Conservation (phyloP, 2,888 invertebrate species). For the Athalia rosae region DNA sequence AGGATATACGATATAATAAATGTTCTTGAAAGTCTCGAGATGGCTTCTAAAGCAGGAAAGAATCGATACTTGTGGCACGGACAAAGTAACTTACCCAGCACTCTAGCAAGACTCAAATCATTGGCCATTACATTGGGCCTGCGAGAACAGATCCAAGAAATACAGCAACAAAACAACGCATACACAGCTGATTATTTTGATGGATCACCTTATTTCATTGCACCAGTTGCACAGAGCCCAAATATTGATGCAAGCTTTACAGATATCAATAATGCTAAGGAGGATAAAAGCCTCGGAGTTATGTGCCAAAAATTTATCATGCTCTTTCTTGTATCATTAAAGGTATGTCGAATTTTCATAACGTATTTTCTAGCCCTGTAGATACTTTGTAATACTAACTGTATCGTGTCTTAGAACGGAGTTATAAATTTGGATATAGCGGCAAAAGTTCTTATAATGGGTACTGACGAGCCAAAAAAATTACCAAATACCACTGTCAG, state of each 20-base stretch:
- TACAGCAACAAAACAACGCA: constrained; percentile 59
- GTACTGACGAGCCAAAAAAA: constrained; percentile 75
- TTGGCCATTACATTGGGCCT: constrained; percentile 76
- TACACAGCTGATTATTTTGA: constrained; percentile 56
- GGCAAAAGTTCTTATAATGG: constrained; percentile 79
- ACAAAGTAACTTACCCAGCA: constrained; percentile 77
- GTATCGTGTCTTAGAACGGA: constrained; percentile 75
- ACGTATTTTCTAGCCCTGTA: not conserved
- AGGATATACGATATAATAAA: constrained; percentile 85
- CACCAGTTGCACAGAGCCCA: constrained; percentile 53
- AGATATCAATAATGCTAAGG: constrained; percentile 74
- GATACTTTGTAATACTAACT: not conserved
- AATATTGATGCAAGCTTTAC: constrained; percentile 58
- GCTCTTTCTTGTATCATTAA: constrained; percentile 80
- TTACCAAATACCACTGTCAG: constrained; percentile 52
- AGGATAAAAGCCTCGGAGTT: constrained; percentile 81
- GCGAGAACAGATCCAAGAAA: constrained; percentile 75
- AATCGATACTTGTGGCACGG: constrained; percentile 84
- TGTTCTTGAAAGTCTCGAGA: constrained; percentile 83
- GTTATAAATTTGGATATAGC: constrained; percentile 82
- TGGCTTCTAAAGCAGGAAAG: constrained; percentile 80
- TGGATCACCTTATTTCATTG: constrained; percentile 39
- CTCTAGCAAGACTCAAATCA: constrained; percentile 79
- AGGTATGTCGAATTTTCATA: constrained; percentile 74
- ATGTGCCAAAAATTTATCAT: constrained; percentile 83